Evolutionary conservation across 1,140 invertebrate species (phyloP), one percentile per base, ranked within the genome.

Genomic region (Teleopsis dalmanni): DNA sequence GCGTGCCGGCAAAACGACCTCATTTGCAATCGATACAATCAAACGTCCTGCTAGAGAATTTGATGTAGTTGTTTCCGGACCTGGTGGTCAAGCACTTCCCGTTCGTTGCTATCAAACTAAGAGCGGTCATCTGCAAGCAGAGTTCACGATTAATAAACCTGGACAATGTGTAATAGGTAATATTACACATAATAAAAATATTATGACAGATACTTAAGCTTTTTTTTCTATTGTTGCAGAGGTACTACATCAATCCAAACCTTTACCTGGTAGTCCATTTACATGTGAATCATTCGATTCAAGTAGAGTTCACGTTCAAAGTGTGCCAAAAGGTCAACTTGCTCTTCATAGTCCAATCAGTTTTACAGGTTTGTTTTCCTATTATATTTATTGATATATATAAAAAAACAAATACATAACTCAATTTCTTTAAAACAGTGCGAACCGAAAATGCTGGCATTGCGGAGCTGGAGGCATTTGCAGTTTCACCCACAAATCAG

Each of bases 21-120:
- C 85, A 0, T 94, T 95, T 72, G 83, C 88, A 19, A 92, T 95
- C 42, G 89, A 94, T 61, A 93, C 89, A 0, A 75, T 89, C 1
- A 88, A 90, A 11, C 76, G 84, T 21, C 81, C 87, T 5, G 88
- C 88, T 0, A 79, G 90, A 52, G 88, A 94, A 60, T 94, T 95
- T 60, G 91, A 95, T 67, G 89, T 94, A 1, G 84, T 94, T 0
- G 85, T 94, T 1, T 86, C 82, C 1, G 88, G 94, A 11, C 91
- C 95, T 0, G 86, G 84, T 29, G 87, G 92, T 7, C 84, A 88
- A 54, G 91, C 92, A 0, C 79, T 98, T 19, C 91, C 93, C 0
- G 92, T 97, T 2, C 76, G 88, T 45, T 96, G 93, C 71, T 96
- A 95, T 70, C 91, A 95, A 69, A 95, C 95, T 52, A 91, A 95